Percentiles rank a stretch among this genome's conserved stretches.
Evolutionary conservation across 1,140 invertebrate genomes (phyloP).

Genomic region (Coenobita brevimanus): DNA sequence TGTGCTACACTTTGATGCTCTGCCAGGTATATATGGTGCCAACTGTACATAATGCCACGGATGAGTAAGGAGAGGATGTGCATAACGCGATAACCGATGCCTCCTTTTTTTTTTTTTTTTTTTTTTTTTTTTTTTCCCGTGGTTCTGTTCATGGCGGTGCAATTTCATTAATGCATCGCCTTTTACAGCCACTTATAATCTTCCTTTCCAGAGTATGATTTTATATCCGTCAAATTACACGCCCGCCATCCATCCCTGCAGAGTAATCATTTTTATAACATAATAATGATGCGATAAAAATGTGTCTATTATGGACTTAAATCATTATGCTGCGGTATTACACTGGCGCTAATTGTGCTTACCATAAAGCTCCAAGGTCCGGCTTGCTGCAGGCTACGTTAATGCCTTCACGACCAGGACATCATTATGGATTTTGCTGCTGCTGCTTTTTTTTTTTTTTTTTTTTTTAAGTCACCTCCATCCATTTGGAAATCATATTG

Average conservation of each 20-base stretch:
- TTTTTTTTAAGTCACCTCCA: too few species aligned
- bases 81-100: neutral
- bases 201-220: constrained; percentile 36
- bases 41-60: neutral
- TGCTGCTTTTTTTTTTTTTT: too few species aligned
- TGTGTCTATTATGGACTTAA: constrained; percentile 48
- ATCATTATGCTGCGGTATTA: constrained; percentile 40
- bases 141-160: constrained; percentile 26
- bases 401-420: too few species aligned
- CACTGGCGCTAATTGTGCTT: constrained; percentile 14
- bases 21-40: too few species aligned
- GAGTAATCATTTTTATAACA: constrained; percentile 48
- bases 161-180: constrained; percentile 42
- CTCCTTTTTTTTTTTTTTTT: constrained; percentile 1
- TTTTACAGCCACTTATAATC: constrained; percentile 37
- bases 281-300: constrained; percentile 51
- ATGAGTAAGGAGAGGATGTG: neutral
- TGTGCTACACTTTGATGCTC: too few species aligned
- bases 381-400: too few species aligned
- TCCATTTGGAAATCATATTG: too few species aligned
- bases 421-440: too few species aligned
- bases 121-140: too few species aligned
- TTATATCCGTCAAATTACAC: constrained; percentile 47
- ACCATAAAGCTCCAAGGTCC: constrained; percentile 42
- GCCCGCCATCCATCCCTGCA: constrained; percentile 11